Evolutionary conservation across 2,113 vertebrate genomes (phyloP), one percentile per base, ranked within the genome.

Genomic region (Nibea albiflora): DNA sequence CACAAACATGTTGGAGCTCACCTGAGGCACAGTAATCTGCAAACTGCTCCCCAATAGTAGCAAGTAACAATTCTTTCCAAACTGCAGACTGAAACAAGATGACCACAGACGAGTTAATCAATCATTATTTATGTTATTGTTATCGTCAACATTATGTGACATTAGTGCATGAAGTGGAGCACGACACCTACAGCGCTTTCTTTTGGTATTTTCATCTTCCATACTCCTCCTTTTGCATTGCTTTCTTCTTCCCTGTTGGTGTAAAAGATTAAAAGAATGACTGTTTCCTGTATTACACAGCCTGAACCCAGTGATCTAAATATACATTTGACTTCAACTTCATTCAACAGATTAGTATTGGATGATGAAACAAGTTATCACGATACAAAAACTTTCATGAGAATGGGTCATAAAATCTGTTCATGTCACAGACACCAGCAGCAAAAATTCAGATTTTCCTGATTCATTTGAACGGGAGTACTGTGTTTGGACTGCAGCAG

Each of bases 191-290:
- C 98, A 73, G 95, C 95, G 90, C 93, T 96, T 88, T 97, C 97
- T 93, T 99, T 99, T 58, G 97, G 95, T 53, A 99, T 95, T 93
- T 99, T 99, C 96, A 98, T 99, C 95, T 98, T 99, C 97, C 98
- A 98, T 1, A 97, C 94, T 0, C 97, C 98, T 78, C 98, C 98
- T 92, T 97, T 97, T 49, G 98, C 97, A 79, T 99, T 99, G 90
- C 97, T 97, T 92, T 98, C 97, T 78, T 99, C 98, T 93, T 99
- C 98, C 98, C 98, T 99, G 88, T 54, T 60, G n/a, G 62, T 19
- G 39, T 5, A 11, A 66, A 82, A 39, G 8, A 80, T 9, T 9
- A 14, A 49, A 26, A 50, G 1, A 60, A 17, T 22, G 46, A 35
- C 15, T 39, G 5, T 31, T 9, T 16, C 5, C 5, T 20, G 17